phyloP scores from a whole-genome alignment of 2,888 invertebrate species.

The Polia nebulosa region DNA sequence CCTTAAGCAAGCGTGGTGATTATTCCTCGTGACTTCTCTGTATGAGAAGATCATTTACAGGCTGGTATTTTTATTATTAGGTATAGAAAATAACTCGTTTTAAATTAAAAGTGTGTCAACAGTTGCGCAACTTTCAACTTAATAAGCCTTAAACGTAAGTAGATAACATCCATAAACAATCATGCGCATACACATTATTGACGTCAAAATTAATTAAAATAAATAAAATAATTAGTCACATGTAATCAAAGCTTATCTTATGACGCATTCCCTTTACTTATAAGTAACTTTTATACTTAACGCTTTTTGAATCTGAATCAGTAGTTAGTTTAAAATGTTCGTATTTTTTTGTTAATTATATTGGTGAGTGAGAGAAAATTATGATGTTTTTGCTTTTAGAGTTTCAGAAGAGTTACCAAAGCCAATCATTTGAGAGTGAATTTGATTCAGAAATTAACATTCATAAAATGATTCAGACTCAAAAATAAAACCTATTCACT shows the following conservation, averaged over 20 bases:
- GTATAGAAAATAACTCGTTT: too few species aligned
- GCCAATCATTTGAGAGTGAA: background rate
- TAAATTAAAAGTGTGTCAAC: constrained; percentile 1
- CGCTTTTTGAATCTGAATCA: constrained; percentile 51
- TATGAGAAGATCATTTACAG: too few species aligned
- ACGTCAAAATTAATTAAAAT: constrained; percentile 27
- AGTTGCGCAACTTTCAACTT: constrained; percentile 44
- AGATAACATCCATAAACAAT: constrained; percentile 44
- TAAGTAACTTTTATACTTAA: background rate
- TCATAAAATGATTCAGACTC: constrained; percentile 36
- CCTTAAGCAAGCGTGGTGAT: too few species aligned
- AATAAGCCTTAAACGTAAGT: constrained; percentile 30
- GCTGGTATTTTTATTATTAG: too few species aligned
- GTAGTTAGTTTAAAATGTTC: constrained; percentile 17
- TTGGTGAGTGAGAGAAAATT: background rate
- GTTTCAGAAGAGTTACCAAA: background rate
- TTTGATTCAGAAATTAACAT: background rate
- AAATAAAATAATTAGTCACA: constrained; percentile 53
- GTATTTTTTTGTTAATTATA: background rate
- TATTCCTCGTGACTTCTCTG: too few species aligned
- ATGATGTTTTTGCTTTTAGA: background rate
- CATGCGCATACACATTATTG: constrained; percentile 45
- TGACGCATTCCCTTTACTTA: constrained; percentile 62
- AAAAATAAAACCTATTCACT: constrained; percentile 36
- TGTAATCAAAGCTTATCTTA: constrained; percentile 22